Base-by-base conservation (phyloP, 2,888 invertebrate species). In the Clivina fossor region DNA sequence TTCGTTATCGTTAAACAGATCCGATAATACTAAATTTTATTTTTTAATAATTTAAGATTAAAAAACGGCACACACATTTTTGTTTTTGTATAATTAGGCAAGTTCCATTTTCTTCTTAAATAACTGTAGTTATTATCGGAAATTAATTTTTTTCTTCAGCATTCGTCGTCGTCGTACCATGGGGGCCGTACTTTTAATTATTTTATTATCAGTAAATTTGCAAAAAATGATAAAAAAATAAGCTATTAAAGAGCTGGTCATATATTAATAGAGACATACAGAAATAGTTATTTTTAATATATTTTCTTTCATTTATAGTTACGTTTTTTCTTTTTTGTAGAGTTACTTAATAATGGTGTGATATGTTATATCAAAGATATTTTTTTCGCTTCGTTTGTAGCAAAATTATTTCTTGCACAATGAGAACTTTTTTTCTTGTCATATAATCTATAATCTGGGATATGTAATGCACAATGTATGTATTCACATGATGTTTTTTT, bases 1-100 rank as follows among this genome's bases (percentile, higher is more conserved):
- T n/a, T n/a, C n/a, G n/a, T n/a, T 51, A 51, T 51, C 44, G 37
- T 44, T 15, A 53, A 44, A 44, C 53, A 44, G 33, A 28, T 53
- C 44, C 44, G 44, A 53, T 53, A 53, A 44, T 44, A 53, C 53
- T 53, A 41, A 43, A 41, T 51, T 43, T 13, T 41, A 40, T 19
- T 19, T 38, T 16, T 38, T 2, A 20, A 19, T 38, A 16, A 16
- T 18, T 40, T 16, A 11, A 51, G 15, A 33, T 44, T 44, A 53
- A 44, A 53, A 53, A 53, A 53, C 53, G n/a, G 44, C 53, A 44
- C 44, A 53, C 53, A 53, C 53, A 53, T 50, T 41, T 47, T n/a
- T n/a, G n/a, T n/a, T n/a, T 20, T 18, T 20, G 19, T 40, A 19
- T 33, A 33, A 33, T 16, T 53, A 53, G 44, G 53, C 53, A 53